Base-by-base conservation (phyloP, 2,113 vertebrate genomes). In the Formicarius rufipectus region DNA sequence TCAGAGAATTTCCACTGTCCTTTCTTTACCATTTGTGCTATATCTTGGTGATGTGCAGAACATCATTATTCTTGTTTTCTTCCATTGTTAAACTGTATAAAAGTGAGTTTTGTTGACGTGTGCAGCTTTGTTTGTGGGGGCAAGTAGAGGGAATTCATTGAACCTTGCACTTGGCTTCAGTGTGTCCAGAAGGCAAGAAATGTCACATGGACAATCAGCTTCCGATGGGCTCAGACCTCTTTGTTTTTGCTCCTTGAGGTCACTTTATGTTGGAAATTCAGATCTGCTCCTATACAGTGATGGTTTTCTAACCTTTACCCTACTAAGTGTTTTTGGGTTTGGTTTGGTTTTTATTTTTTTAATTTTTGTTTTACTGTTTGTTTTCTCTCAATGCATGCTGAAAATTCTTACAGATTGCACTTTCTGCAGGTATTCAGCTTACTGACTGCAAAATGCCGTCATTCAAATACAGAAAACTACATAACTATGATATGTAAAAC, bases 141-240 rank as follows among this genome's bases (percentile, higher is more conserved):
- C 22, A 58, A 49, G 12, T 56, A 40, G n/a, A 58, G 15, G n/a
- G 11, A 58, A 83, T 74, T 89, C 55, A 62, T 16, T n/a, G 24
- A 81, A 17, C 35, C 42, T 77, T 81, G 56, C 30, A 15, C 19
- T 74, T 56, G 55, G 9, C 28, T 88, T 80, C 30, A 56, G 13
- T 11, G 1, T 71, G 19, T 62, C 33, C 37, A 53, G 37, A 68
- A 83, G 63, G 47, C 21, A 63, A 71, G 66, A 84, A 83, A 42
- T 0, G 0, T 49, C 12, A 20, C 21, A 2, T 35, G 27, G 44
- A 14, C 39, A 53, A 3, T 27, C 33, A 55, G 10, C 24, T 64
- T 91, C n/a, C 49, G 24, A 4, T n/a, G 50, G 44, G 12, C 24
- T 84, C 25, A 71, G 31, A 50, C 10, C 8, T 79, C 62, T 50